A percentile compares a stretch with the other conserved stretches of the same genome.
phyloP scores from a whole-genome alignment of 2,113 vertebrate genomes.

The Hipposideros armiger region DNA sequence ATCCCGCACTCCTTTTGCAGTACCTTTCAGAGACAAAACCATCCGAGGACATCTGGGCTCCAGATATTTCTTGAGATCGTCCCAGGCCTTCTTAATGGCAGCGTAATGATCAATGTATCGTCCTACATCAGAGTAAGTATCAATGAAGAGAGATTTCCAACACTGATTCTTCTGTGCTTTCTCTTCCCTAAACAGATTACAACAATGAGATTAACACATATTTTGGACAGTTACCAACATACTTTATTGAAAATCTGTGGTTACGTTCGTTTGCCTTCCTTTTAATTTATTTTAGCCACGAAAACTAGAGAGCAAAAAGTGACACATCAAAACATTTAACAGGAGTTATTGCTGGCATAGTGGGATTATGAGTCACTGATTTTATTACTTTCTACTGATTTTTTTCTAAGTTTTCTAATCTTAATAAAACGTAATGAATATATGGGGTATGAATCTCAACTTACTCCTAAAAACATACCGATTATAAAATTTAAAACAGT shows the following conservation, averaged over 20 bases:
- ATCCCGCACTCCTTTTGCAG: neutral
- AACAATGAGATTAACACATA: neutral
- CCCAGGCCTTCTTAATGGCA: conserved; percentile 94
- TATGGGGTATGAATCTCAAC: conserved; percentile 17
- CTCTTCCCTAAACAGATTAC: conserved; percentile 85
- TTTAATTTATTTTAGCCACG: conserved; percentile 34
- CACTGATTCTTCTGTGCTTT: conserved; percentile 88
- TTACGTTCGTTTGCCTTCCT: conserved; percentile 46
- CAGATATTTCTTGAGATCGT: conserved; percentile 94
- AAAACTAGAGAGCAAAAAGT: conserved; percentile 48
- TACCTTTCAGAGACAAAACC: conserved; percentile 98
- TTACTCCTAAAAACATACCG: conserved; percentile 33
- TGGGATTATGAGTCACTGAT: conserved; percentile 29
- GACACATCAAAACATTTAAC: conserved; percentile 8
- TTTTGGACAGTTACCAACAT: conserved; percentile 55
- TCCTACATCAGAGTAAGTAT: conserved; percentile 92
- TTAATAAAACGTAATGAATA: conserved; percentile 56
- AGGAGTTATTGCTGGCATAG: neutral
- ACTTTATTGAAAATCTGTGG: neutral
- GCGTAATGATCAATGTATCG: conserved; percentile 94
- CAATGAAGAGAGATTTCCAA: conserved; percentile 94
- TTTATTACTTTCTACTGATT: conserved; percentile 55
- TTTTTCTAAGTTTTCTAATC: neutral
- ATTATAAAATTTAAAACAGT: conserved; percentile 21
- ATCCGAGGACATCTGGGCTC: conserved; percentile 94